Evolutionary conservation across 2,888 invertebrate genomes (phyloP).

Genomic region (Nemapogon koenigi): DNA sequence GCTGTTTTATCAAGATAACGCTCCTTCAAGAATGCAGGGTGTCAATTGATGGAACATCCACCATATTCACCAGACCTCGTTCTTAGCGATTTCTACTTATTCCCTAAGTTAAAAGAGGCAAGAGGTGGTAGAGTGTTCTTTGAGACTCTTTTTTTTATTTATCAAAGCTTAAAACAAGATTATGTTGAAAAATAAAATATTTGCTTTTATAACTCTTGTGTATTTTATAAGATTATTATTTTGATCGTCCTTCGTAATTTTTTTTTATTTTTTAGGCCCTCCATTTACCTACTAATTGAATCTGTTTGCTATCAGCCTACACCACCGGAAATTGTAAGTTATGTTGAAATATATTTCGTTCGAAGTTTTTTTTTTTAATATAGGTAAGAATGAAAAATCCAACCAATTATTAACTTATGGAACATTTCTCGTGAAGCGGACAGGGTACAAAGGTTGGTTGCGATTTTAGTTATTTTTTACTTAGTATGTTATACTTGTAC

Average conservation of each 20-base stretch:
- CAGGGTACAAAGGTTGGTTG: too few species aligned
- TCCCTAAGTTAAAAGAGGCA: not conserved
- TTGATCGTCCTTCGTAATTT: too few species aligned
- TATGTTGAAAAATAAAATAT: not conserved
- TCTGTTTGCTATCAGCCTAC: too few species aligned
- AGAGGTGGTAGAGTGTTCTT: not conserved
- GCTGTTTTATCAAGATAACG: not conserved
- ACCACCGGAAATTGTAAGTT: not conserved
- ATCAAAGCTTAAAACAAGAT: not conserved
- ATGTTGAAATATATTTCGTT: not conserved
- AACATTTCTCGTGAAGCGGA: too few species aligned
- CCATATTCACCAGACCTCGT: not conserved
- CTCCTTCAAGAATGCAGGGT: not conserved
- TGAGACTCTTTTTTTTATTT: not conserved
- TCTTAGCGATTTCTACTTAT: not conserved
- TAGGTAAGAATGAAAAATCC: too few species aligned
- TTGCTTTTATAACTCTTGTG: not conserved
- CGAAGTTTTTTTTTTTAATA: not conserved
- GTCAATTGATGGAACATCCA: not conserved
- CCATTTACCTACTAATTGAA: too few species aligned
- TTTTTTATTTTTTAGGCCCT: too few species aligned
- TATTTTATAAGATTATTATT: not conserved
- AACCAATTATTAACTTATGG: too few species aligned
- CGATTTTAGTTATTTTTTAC: too few species aligned
- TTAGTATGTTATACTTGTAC: too few species aligned